Base-by-base conservation (phyloP, 2,113 vertebrate species). In the Bos indicus region DNA sequence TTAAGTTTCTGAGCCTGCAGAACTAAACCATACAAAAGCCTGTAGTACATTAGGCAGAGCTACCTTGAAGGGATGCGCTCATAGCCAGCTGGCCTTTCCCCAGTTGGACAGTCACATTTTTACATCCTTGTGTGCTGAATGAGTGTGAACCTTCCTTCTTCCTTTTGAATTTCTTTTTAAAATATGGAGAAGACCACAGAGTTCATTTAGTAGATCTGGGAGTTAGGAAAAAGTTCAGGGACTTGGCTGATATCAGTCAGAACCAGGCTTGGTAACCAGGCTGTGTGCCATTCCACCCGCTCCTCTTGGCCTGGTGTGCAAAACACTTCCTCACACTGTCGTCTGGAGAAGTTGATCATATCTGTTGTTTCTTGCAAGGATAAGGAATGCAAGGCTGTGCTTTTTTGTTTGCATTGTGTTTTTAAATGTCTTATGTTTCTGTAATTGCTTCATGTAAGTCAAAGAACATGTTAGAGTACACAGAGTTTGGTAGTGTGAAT, bases 341-440 rank as follows among this genome's bases (percentile, higher is more conserved):
- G 0, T 64, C 56, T 60, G 64, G 33, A 92, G 28, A 84, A 36
- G 71, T 85, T 77, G 25, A 43, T 89, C 51, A 11, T 88, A 84
- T 90, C 83, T 90, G 1, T 89, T 85, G 36, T 95, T 94, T 95
- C 78, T 81, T 64, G 16, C 57, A 90, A 84, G 21, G 93, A 84
- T 51, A 77, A 43, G 14, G 17, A 80, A 86, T 87, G 9, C 33
- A 6, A 43, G 6, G 12, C 64, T 93, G 8, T 51, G 4, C n/a
- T 91, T 82, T 94, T 80, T 88, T 96, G 77, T 84, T 95, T 80
- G 33, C 54, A 26, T 80, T 97, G 30, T 93, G 10, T 92, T 94
- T 96, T 78, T 30, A 64, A 30, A 88, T 86, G 21, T 82, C 56
- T 92, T 94, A 46, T 43, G 15, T 94, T 95, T 93, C 67, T 71